Evolutionary conservation across 2,888 invertebrate species (phyloP).

Genomic region (Chalcis sispes): DNA sequence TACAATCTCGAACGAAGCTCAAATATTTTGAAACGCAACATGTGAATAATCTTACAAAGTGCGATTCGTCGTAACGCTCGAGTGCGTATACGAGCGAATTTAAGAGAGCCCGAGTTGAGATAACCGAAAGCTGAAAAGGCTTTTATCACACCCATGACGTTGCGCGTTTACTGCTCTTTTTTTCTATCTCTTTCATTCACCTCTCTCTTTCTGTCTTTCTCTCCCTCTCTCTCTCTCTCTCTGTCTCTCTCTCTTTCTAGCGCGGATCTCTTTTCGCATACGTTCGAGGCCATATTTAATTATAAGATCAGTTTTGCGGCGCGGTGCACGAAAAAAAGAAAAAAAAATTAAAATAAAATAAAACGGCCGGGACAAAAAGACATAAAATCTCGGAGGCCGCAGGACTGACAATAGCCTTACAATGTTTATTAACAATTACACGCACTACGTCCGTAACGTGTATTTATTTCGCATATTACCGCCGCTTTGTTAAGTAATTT

Average conservation of each 20-base stretch:
- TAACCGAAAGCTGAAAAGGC: constrained; percentile 39
- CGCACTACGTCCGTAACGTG: not conserved
- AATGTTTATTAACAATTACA: constrained; percentile 40
- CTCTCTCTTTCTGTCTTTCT: no score
- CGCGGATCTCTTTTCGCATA: constrained; percentile 25
- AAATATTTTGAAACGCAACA: constrained; percentile 43
- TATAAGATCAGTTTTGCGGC: constrained; percentile 46
- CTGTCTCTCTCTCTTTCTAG: no score
- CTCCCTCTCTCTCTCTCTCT: no score
- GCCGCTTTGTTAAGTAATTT: constrained; percentile 21
- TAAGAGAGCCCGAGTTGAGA: not conserved
- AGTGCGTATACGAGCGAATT: constrained; percentile 37
- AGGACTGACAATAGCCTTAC: constrained; percentile 19
- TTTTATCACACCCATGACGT: constrained; percentile 48
- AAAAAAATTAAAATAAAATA: no score
- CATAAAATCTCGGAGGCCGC: constrained; percentile 38
- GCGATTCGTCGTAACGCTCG: constrained; percentile 33
- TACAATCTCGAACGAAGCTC: no score
- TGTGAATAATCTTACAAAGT: constrained; percentile 40
- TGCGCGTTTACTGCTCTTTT: constrained; percentile 14
- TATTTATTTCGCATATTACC: constrained; percentile 14
- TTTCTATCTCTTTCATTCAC: no score
- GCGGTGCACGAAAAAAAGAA: constrained; percentile 7
- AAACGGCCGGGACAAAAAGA: constrained; percentile 18
- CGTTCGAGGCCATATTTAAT: constrained; percentile 47